phyloP scores from a whole-genome alignment of 1,140 invertebrate species.

The Drosophila rhopaloa region DNA sequence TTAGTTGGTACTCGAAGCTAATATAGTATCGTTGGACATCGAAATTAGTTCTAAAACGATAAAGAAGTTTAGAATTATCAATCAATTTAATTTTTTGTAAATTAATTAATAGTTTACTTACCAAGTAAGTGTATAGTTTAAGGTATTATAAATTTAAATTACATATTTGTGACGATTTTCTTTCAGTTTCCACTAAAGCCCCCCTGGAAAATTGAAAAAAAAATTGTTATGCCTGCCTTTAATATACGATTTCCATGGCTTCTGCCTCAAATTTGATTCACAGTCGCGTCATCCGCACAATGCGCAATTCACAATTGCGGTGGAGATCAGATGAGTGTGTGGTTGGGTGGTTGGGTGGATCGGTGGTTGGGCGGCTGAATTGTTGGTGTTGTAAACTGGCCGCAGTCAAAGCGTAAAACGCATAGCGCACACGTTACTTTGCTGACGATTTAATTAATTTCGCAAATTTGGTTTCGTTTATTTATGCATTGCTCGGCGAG shows the following conservation, averaged over 20 bases:
- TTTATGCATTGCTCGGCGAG: slow-evolving; percentile 54
- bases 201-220: neutral
- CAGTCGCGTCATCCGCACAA: slow-evolving; percentile 40
- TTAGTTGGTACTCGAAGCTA: neutral
- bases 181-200: too few species aligned
- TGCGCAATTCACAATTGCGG: slow-evolving; percentile 40
- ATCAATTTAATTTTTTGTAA: neutral
- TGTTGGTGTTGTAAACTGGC: slow-evolving; percentile 49
- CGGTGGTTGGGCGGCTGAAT: slow-evolving; percentile 20
- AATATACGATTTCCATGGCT: slow-evolving; percentile 30
- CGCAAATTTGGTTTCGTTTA: slow-evolving; percentile 74
- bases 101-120: neutral
- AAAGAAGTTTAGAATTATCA: neutral
- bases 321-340: slow-evolving; percentile 1
- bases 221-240: slow-evolving; percentile 23
- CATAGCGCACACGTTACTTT: slow-evolving; percentile 62
- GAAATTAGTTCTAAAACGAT: neutral
- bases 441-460: slow-evolving; percentile 79
- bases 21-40: neutral
- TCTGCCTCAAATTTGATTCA: slow-evolving; percentile 27
- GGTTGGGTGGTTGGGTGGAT: slow-evolving; percentile 4
- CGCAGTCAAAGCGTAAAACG: slow-evolving; percentile 60
- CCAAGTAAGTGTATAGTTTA: too few species aligned
- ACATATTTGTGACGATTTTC: too few species aligned
- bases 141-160: too few species aligned